These are phyloP conservation scores for Metopia argyrocephala DNA, from an alignment of 2,888 invertebrate genomes.

Conservation along the genomic window DNA sequence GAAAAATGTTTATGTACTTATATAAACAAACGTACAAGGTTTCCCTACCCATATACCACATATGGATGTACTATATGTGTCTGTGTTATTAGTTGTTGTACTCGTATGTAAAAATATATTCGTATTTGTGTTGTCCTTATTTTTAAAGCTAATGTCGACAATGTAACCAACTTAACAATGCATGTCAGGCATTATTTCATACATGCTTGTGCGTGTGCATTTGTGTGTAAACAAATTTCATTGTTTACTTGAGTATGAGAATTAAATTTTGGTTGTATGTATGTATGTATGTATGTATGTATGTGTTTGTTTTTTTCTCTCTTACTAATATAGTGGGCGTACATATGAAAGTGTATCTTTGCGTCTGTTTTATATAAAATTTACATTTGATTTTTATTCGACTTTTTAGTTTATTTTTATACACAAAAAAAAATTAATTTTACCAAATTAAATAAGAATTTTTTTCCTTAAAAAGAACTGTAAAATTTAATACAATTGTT, in stretches of 20 bases:
- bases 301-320: not conserved
- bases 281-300: not conserved
- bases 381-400: not conserved
- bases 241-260: not conserved
- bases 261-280: not conserved
- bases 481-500: too few relatives aligned
- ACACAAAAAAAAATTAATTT: too few relatives aligned
- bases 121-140: slow-evolving; percentile 14
- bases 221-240: not conserved
- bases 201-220: not conserved
- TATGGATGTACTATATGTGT: not conserved
- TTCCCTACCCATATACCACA: not conserved
- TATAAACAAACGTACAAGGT: not conserved
- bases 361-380: not conserved
- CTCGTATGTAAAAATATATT: too few relatives aligned
- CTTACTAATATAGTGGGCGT: not conserved
- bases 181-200: slow-evolving; percentile 23
- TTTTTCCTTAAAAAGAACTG: too few relatives aligned
- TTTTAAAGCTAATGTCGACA: slow-evolving; percentile 39
- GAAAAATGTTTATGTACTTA: not conserved
- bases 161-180: slow-evolving; percentile 45
- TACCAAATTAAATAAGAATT: too few relatives aligned
- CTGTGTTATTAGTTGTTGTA: not conserved
- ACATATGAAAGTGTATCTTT: not conserved
- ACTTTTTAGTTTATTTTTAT: too few relatives aligned